Conservation (phyloP, 2,888 invertebrate genomes). For the Drosophila mayaguana region DNA sequence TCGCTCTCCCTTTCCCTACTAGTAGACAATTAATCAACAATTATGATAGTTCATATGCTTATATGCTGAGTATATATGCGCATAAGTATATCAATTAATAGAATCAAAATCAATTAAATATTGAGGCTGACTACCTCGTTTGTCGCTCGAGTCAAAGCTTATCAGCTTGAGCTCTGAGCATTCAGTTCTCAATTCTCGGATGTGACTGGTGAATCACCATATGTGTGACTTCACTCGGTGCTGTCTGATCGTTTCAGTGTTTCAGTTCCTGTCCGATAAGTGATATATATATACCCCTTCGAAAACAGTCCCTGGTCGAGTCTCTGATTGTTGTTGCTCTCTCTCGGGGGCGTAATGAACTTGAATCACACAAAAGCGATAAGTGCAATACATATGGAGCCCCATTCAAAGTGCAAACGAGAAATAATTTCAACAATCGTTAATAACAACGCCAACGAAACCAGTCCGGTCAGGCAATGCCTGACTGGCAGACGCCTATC, state of each 20-base stretch:
- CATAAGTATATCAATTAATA: neutral
- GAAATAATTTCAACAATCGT: slow-evolving; percentile 29
- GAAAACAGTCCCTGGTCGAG: neutral
- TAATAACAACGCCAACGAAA: slow-evolving; percentile 13
- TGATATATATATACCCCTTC: neutral
- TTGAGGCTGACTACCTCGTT: slow-evolving; percentile 2
- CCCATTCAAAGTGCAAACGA: slow-evolving; percentile 16
- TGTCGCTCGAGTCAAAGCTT: slow-evolving; percentile 22
- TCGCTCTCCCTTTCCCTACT: too few species aligned
- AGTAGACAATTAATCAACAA: neutral
- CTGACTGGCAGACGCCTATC: neutral
- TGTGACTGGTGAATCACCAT: slow-evolving; percentile 28
- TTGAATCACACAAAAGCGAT: slow-evolving; percentile 42
- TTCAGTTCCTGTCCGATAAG: slow-evolving; percentile 51
- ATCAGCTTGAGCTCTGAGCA: slow-evolving; percentile 10
- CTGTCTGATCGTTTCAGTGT: slow-evolving; percentile 16
- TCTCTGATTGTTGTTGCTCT: slow-evolving; percentile 4
- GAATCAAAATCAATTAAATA: neutral
- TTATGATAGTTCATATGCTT: neutral
- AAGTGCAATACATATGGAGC: slow-evolving; percentile 26
- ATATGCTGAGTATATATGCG: neutral
- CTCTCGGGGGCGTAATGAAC: slow-evolving; percentile 39
- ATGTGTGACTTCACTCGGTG: slow-evolving; percentile 3
- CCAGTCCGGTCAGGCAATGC: neutral
- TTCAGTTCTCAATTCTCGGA: neutral